Percentiles rank a stretch among this genome's conserved stretches.
Conservation (phyloP, 2,797 vertebrate genomes). For the Tamandua tetradactyla region DNA sequence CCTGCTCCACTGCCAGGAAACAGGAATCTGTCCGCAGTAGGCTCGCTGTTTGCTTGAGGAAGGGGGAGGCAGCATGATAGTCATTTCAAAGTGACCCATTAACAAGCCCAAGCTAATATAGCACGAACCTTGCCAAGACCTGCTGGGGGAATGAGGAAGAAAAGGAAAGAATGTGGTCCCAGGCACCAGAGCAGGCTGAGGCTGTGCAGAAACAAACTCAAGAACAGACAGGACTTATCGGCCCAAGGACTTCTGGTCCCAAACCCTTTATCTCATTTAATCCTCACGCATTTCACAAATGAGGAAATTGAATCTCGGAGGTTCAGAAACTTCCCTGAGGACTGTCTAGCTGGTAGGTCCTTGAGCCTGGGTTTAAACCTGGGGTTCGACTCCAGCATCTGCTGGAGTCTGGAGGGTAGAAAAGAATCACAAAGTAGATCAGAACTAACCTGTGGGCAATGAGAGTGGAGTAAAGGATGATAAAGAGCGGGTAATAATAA, state of each 20-base stretch:
- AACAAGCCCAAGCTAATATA: neutral
- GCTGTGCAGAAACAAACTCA: neutral
- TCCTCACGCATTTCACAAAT: neutral
- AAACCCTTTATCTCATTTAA: neutral
- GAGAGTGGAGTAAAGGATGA: neutral
- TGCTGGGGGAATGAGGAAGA: neutral
- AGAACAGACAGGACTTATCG: neutral
- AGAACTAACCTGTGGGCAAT: neutral
- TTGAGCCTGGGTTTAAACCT: neutral
- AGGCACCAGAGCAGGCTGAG: neutral
- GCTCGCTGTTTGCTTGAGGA: constrained; percentile 27
- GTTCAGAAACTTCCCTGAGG: neutral
- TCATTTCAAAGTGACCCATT: constrained; percentile 52
- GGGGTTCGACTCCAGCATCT: neutral
- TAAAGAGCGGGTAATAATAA: neutral
- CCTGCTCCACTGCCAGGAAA: neutral
- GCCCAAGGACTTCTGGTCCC: neutral
- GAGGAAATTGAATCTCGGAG: neutral
- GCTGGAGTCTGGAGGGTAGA: neutral
- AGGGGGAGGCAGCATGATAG: neutral
- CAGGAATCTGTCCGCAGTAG: neutral
- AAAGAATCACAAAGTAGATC: neutral
- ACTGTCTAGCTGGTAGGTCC: neutral
- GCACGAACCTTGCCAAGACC: neutral
- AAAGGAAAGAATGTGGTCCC: neutral